Conservation (phyloP, 2,797 vertebrate genomes). For the Tenualosa thibaudeaui region DNA sequence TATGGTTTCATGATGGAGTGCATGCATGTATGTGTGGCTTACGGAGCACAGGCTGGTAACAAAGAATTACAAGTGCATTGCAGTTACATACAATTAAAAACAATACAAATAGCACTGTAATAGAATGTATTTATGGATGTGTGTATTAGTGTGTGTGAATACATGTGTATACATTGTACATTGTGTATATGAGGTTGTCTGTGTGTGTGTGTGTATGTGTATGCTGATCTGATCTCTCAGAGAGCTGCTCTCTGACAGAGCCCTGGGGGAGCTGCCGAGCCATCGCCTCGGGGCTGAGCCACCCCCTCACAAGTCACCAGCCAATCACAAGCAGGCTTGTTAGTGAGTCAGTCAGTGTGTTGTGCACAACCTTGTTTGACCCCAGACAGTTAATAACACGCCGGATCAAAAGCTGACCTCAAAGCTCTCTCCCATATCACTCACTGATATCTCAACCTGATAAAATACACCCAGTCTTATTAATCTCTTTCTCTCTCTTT, state of each 20-base stretch:
- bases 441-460: not conserved
- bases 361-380: not conserved
- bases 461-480: constrained; percentile 16
- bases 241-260: not conserved
- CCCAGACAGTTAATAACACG: constrained; percentile 17
- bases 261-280: not conserved
- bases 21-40: not conserved
- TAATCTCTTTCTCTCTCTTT: not conserved
- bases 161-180: not conserved
- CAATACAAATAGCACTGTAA: no score
- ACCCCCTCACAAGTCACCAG: not conserved
- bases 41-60: no score
- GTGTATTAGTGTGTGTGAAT: not conserved
- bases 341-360: not conserved
- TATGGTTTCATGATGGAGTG: not conserved
- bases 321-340: not conserved
- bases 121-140: not conserved
- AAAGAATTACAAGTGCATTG: not conserved
- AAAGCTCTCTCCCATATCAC: not conserved
- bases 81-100: no score
- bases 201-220: not conserved
- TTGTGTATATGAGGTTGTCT: not conserved
- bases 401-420: constrained; percentile 8
- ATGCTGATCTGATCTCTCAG: not conserved
- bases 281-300: not conserved